A percentile compares a stretch with the other conserved stretches of the same genome.
These are phyloP conservation scores for Leptinotarsa undecemlineata DNA, from an alignment of 1,140 invertebrate genomes.

Conservation along the genomic window DNA sequence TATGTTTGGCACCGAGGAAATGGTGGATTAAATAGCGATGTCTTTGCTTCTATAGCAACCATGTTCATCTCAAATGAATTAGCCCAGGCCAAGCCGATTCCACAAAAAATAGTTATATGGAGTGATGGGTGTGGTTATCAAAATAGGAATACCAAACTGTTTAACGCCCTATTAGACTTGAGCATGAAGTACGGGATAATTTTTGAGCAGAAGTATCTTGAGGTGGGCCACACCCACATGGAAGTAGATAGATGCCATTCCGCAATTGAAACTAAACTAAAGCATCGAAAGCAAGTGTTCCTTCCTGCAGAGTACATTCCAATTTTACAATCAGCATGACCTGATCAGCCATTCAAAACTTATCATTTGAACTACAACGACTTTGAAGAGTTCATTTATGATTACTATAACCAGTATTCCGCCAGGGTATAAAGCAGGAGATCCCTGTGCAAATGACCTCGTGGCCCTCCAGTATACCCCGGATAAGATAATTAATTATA, in stretches of 20 bases:
- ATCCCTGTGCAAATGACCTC: conserved; percentile 16
- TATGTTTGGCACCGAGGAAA: conserved; percentile 44
- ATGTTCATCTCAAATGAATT: conserved; percentile 22
- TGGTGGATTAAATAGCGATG: conserved; percentile 29
- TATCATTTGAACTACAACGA: conserved; percentile 19
- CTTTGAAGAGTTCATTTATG: too few species aligned
- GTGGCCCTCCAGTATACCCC: conserved; percentile 21
- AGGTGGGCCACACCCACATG: conserved; percentile 26
- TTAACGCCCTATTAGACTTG: conserved; percentile 36
- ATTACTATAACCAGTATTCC: background rate
- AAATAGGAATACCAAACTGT: conserved; percentile 20
- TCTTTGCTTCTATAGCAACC: conserved; percentile 26
- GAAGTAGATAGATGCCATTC: conserved; percentile 25
- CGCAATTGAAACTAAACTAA: conserved; percentile 17
- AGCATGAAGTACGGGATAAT: conserved; percentile 13
- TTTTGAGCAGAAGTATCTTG: conserved; percentile 26
- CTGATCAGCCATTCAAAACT: conserved; percentile 16
- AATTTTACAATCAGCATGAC: conserved; percentile 27
- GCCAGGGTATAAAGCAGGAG: conserved; percentile 19
- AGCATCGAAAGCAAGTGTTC: conserved; percentile 10
- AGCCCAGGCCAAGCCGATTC: background rate
- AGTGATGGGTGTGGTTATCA: conserved; percentile 34
- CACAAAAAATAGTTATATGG: conserved; percentile 28
- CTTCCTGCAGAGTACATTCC: conserved; percentile 27
- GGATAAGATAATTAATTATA: conserved; percentile 25